Conservation (phyloP, 2,113 vertebrate genomes). For the Cyphomyrus discorhynchus region DNA sequence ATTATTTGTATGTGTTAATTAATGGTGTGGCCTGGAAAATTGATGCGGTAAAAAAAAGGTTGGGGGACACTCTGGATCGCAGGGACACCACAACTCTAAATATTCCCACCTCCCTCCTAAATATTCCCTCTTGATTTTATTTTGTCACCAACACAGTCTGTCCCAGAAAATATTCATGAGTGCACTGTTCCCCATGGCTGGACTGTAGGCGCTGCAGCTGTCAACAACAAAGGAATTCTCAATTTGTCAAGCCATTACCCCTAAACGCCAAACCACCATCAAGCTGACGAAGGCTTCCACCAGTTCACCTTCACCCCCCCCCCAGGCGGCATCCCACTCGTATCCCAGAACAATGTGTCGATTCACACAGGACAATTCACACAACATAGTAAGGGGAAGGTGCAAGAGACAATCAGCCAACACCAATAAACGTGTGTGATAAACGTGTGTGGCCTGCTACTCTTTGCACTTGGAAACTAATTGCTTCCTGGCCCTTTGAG, state of each 20-base stretch:
- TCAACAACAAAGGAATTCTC: not conserved
- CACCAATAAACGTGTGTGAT: not conserved
- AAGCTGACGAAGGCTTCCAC: not conserved
- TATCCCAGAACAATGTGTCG: not conserved
- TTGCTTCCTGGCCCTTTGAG: constrained; percentile 10
- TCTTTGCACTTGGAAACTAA: not conserved
- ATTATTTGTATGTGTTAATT: not conserved
- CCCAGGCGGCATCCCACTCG: not conserved
- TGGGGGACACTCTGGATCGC: not conserved
- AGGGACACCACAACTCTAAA: not conserved
- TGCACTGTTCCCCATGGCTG: not conserved
- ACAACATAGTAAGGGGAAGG: not conserved
- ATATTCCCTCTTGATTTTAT: not conserved
- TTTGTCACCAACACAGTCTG: not conserved
- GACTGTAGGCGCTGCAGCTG: not conserved
- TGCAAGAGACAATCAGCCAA: not conserved
- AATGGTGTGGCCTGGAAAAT: not conserved
- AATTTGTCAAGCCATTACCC: not conserved
- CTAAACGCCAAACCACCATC: not conserved
- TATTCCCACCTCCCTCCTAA: not conserved
- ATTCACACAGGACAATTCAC: not conserved
- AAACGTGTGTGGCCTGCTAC: not conserved
- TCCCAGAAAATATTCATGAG: not conserved
- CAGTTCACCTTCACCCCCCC: not conserved
- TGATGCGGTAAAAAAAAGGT: not conserved